Evolutionary conservation across 2,113 vertebrate species (phyloP).

Genomic region (Apteryx owenii): DNA sequence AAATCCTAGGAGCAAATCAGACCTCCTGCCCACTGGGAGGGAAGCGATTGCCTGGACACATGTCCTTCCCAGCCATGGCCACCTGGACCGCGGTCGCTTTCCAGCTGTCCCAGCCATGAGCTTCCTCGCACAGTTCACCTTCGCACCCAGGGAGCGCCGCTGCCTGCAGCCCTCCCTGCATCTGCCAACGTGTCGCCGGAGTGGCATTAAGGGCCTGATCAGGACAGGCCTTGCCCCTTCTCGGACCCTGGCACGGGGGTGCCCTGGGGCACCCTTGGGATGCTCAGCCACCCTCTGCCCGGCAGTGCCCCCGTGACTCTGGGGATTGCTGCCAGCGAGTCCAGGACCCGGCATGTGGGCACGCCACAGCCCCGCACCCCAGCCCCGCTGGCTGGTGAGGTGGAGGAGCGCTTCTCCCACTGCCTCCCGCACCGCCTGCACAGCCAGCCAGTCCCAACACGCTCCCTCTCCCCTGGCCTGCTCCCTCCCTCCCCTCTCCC

Average conservation of each 20-base stretch:
- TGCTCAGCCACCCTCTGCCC: not conserved
- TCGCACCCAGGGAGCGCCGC: fast-evolving
- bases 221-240: not conserved
- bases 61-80: too few species aligned
- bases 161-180: not conserved
- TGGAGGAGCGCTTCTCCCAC: not conserved
- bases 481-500: conserved; percentile 50
- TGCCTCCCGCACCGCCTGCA: not conserved
- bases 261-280: not conserved
- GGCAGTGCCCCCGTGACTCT: not conserved
- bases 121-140: not conserved
- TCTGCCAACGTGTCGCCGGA: too few species aligned
- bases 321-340: not conserved
- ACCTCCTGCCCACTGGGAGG: not conserved
- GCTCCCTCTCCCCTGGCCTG: conserved; percentile 58
- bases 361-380: not conserved
- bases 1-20: not conserved
- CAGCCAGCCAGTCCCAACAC: conserved; percentile 48
- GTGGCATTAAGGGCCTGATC: fast-evolving
- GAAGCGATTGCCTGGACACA: not conserved
- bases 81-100: not conserved
- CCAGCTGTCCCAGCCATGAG: not conserved
- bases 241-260: not conserved
- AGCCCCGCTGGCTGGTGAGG: not conserved
- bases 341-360: not conserved